Evolutionary conservation across 1,140 invertebrate species (phyloP), one percentile per base, ranked within the genome.

Genomic region (Coboldia fuscipes): DNA sequence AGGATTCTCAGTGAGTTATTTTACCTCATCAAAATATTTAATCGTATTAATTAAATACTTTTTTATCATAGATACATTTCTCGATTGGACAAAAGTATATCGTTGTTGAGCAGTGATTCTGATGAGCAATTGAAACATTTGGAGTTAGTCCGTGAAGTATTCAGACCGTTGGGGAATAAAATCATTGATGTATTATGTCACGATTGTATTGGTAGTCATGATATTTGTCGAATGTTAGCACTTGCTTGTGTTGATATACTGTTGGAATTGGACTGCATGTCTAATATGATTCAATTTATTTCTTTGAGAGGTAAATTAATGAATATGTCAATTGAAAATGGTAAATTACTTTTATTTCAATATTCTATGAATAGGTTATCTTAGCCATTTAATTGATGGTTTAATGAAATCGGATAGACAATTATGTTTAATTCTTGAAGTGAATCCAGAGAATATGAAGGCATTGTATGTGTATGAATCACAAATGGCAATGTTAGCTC

Each of bases 141-240:
- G 37, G 42, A 42, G 12, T 45, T 55, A 41, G 43, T 50, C 0
- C 36, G 65, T 19, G 58, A 73, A 38, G 66, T 74, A 0, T 66
- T 80, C 26, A 57, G 65, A 2, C 58, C 63, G 4, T 86, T 81
- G 46, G 79, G 81, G 1, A 77, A 86, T 36, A 73, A 75, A 46
- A 56, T 92, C 12, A 75, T 86, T 49, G 74, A 82, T 41, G 71
- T 82, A 19, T 58, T 92, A 18, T 84, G 81, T 44, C 67, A 77
- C 36, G 86, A 90, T 58, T 82, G 77, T 37, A 79, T 82, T 7
- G 76, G 76, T 10, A 81, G 82, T 0, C 82, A 89, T 48, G 81
- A 90, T 45, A 72, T 90, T 14, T 85, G 80, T 46, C 75, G 83
- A 56, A 86, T 89, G 75, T 59, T 86, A 33, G 75, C 84, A 0